Conservation (phyloP, 2,797 vertebrate species). For the Eidolon dupreanum region DNA sequence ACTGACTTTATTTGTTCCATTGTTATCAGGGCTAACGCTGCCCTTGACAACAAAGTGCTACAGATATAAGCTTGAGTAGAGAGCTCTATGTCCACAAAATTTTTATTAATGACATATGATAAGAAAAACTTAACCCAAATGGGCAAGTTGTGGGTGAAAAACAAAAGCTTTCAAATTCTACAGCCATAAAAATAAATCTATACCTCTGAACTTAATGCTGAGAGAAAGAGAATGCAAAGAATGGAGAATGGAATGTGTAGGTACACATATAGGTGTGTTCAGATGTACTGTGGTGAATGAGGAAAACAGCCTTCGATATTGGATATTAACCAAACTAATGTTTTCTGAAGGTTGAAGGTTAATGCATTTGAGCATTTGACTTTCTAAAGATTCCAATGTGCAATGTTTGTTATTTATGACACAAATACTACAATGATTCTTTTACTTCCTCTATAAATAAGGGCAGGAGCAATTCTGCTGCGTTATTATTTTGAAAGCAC, state of each 20-base stretch:
- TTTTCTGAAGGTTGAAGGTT: not conserved
- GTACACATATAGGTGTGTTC: not conserved
- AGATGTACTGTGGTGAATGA: not conserved
- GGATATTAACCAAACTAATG: not conserved
- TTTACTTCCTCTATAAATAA: not conserved
- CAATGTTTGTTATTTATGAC: not conserved
- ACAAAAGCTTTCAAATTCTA: conserved; percentile 25
- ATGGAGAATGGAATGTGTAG: not conserved
- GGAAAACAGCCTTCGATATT: conserved; percentile 10
- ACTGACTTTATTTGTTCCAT: conserved; percentile 57
- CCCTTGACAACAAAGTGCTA: not conserved
- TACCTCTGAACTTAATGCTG: not conserved
- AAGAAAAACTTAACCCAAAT: not conserved
- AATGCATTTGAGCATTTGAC: not conserved
- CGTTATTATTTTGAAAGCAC: conserved; percentile 58
- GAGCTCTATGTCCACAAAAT: not conserved
- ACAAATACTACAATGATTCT: not conserved
- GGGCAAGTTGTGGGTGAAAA: conserved; percentile 16
- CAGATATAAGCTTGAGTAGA: conserved; percentile 28
- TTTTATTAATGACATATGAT: conserved; percentile 32
- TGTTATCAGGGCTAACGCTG: conserved; percentile 43
- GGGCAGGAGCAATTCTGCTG: not conserved
- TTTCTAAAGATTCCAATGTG: not conserved
- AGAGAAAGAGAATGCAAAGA: not conserved
- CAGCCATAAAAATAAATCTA: not conserved